These are phyloP conservation scores for Hypanus sabinus DNA, from an alignment of 2,113 vertebrate species.

Conservation along the genomic window DNA sequence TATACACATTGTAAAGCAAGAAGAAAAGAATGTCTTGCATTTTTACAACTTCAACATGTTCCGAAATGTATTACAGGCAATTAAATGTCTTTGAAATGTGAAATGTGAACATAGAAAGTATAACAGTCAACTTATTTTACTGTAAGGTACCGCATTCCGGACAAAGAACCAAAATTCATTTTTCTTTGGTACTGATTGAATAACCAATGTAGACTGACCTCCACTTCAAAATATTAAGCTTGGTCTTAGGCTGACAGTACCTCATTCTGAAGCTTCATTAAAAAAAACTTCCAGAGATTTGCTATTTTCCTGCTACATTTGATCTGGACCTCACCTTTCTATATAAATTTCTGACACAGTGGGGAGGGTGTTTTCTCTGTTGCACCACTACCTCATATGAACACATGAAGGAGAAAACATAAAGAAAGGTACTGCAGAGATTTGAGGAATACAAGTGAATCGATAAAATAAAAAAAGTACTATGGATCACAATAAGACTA, in stretches of 20 bases:
- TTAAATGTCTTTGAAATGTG: background rate
- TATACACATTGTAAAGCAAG: background rate
- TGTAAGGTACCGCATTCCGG: background rate
- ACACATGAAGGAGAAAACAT: background rate
- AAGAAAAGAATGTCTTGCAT: background rate
- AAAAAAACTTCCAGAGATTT: background rate
- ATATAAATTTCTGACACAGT: background rate
- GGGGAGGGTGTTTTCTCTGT: background rate
- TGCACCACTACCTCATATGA: background rate
- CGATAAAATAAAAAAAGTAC: background rate
- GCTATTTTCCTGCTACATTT: background rate
- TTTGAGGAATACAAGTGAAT: background rate
- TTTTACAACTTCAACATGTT: background rate
- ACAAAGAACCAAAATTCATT: background rate
- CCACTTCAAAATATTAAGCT: background rate
- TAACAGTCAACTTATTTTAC: background rate
- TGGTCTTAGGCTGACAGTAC: background rate
- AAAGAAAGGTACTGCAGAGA: background rate
- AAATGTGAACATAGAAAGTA: background rate
- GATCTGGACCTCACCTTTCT: background rate
- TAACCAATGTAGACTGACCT: background rate
- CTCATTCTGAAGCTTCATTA: background rate
- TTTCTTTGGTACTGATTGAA: background rate
- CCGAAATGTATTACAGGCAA: background rate
- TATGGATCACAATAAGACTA: background rate